Percentiles rank a stretch among this genome's conserved stretches.
Evolutionary conservation across 2,797 vertebrate species (phyloP).

Genomic region (Melanotaenia boesemani): DNA sequence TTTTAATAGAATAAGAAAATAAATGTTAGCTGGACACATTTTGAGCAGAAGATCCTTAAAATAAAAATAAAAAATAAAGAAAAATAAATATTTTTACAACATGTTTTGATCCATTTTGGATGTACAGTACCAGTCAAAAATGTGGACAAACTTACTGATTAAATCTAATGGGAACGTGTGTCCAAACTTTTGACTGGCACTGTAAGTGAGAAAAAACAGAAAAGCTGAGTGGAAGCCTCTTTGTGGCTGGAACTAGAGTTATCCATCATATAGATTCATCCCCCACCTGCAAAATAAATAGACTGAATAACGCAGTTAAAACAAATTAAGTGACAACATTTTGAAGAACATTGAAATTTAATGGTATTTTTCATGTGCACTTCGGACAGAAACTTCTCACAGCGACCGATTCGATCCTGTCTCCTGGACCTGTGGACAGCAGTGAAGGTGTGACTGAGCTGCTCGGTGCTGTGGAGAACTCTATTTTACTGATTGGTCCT

Average conservation of each 20-base stretch:
- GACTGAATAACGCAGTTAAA: neutral
- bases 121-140: too few species aligned
- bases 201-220: too few species aligned
- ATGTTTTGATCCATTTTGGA: neutral
- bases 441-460: constrained; percentile 51
- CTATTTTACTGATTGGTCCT: constrained; percentile 71
- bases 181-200: too few species aligned
- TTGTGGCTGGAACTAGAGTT: neutral
- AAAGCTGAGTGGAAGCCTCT: neutral
- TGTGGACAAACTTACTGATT: too few species aligned
- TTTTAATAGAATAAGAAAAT: neutral
- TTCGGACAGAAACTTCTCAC: constrained; percentile 66
- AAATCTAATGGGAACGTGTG: too few species aligned
- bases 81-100: neutral
- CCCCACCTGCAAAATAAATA: too few species aligned
- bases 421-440: constrained; percentile 11
- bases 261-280: too few species aligned
- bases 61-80: neutral
- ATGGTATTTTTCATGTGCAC: neutral
- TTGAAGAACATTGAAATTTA: neutral
- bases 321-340: neutral
- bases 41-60: neutral
- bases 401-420: constrained; percentile 38
- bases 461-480: constrained; percentile 67
- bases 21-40: neutral